These are phyloP conservation scores for Drosophila neonasuta DNA, from an alignment of 2,888 invertebrate species.

Conservation along the genomic window DNA sequence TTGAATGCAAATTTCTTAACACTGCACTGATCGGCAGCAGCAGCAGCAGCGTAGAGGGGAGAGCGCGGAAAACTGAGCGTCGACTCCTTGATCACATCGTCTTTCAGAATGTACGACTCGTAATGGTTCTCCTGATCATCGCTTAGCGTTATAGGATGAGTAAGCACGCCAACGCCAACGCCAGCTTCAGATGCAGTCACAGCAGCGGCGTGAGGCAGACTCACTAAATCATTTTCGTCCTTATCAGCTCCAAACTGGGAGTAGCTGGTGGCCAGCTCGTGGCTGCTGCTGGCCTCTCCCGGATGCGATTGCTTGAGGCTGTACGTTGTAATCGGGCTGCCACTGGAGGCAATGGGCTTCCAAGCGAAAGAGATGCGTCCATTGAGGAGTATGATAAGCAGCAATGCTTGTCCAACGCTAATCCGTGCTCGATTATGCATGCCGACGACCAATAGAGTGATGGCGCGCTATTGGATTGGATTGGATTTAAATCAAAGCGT, in stretches of 20 bases:
- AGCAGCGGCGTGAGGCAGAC: constrained; percentile 39
- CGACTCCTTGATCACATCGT: constrained; percentile 46
- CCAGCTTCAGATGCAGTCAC: constrained; percentile 44
- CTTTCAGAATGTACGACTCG: constrained; percentile 65
- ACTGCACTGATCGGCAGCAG: constrained; percentile 84
- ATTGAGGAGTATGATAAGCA: constrained; percentile 24
- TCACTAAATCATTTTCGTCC: constrained; percentile 44
- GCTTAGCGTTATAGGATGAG: constrained; percentile 44
- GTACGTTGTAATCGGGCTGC: constrained; percentile 62
- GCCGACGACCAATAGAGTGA: constrained; percentile 10
- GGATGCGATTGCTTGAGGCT: constrained; percentile 81
- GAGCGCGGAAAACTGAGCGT: constrained; percentile 48
- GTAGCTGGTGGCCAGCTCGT: constrained; percentile 63
- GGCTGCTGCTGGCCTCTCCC: constrained; percentile 69
- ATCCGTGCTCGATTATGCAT: constrained; percentile 9
- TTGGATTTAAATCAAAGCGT: constrained; percentile 40
- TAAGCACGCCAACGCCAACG: constrained; percentile 17
- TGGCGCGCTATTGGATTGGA: constrained; percentile 9
- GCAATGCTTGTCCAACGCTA: constrained; percentile 19
- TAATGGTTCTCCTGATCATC: constrained; percentile 63
- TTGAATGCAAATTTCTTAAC: constrained; percentile 87
- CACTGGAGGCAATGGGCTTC: constrained; percentile 60
- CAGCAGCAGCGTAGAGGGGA: constrained; percentile 32
- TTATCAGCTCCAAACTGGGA: constrained; percentile 44
- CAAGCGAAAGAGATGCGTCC: constrained; percentile 39